These are phyloP conservation scores for Amblyjoppa proteus DNA, from an alignment of 2,888 invertebrate species.

Conservation along the genomic window DNA sequence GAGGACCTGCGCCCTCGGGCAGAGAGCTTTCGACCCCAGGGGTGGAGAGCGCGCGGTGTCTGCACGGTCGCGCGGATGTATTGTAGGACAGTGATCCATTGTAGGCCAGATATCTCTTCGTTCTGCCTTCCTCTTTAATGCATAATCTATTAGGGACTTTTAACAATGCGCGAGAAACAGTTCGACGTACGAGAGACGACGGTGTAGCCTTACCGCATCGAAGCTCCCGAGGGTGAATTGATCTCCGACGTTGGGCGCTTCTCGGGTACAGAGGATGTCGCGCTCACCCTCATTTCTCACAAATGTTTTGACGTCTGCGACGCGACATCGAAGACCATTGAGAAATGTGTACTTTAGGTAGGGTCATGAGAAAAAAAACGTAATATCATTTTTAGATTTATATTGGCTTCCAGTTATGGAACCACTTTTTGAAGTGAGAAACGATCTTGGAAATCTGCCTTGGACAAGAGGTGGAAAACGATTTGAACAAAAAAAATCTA, in stretches of 20 bases:
- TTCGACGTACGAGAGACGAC: slow-evolving; percentile 64
- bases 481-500: background rate
- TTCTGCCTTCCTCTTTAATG: slow-evolving; percentile 81
- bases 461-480: background rate
- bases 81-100: slow-evolving; percentile 80
- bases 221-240: slow-evolving; percentile 76
- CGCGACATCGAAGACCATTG: slow-evolving; percentile 1
- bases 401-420: background rate
- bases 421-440: background rate
- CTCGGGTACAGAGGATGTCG: slow-evolving; percentile 56
- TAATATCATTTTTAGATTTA: background rate
- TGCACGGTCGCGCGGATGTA: slow-evolving; percentile 7
- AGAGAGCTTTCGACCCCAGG: slow-evolving; percentile 42
- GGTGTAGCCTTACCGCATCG: slow-evolving; percentile 27
- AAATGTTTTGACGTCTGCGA: slow-evolving; percentile 81
- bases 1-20: slow-evolving; percentile 10
- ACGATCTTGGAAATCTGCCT: background rate
- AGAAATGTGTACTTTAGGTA: background rate
- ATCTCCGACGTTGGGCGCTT: slow-evolving; percentile 75
- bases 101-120: slow-evolving; percentile 80
- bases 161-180: slow-evolving; percentile 80
- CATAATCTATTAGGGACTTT: slow-evolving; percentile 84
- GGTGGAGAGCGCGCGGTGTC: slow-evolving; percentile 31
- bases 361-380: background rate
- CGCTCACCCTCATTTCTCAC: slow-evolving; percentile 82